These are phyloP conservation scores for Axea sp. DNA, from an alignment of 2,888 invertebrate species.

Conservation along the genomic window DNA sequence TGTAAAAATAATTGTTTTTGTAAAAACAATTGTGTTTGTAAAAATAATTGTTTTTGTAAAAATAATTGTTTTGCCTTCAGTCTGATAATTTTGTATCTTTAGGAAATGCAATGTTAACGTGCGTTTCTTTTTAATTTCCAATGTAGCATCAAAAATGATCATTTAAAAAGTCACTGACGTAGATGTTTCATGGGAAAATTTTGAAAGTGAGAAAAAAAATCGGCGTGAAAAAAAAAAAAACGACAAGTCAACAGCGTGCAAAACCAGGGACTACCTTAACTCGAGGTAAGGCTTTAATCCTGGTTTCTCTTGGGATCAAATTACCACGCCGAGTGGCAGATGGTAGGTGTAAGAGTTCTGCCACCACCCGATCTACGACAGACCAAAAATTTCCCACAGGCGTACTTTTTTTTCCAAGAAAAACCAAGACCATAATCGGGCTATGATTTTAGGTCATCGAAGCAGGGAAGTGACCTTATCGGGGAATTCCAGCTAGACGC, in stretches of 20 bases:
- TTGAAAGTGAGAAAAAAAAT: not conserved
- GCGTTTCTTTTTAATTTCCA: no score
- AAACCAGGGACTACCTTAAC: conserved; percentile 56
- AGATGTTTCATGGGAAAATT: no score
- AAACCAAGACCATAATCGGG: not conserved
- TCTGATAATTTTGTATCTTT: no score
- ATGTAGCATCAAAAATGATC: no score
- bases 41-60: not conserved
- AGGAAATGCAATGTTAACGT: no score
- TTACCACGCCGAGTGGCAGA: conserved; percentile 74
- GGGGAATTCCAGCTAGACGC: conserved; percentile 15
- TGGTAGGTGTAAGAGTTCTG: conserved; percentile 71
- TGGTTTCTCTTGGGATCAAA: conserved; percentile 72
- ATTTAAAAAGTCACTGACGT: no score
- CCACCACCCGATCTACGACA: conserved; percentile 39
- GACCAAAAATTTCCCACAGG: conserved; percentile 42
- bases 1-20: not conserved
- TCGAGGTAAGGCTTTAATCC: conserved; percentile 68
- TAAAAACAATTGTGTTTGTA: no score
- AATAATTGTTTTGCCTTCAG: no score
- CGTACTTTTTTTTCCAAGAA: conserved; percentile 15
- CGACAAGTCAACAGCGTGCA: not conserved
- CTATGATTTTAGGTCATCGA: conserved; percentile 27
- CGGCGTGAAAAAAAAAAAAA: not conserved
- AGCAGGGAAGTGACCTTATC: conserved; percentile 37